Percentiles rank a stretch among this genome's conserved stretches.
Evolutionary conservation across 2,113 vertebrate genomes (phyloP).

Genomic region (Holacanthus passer): DNA sequence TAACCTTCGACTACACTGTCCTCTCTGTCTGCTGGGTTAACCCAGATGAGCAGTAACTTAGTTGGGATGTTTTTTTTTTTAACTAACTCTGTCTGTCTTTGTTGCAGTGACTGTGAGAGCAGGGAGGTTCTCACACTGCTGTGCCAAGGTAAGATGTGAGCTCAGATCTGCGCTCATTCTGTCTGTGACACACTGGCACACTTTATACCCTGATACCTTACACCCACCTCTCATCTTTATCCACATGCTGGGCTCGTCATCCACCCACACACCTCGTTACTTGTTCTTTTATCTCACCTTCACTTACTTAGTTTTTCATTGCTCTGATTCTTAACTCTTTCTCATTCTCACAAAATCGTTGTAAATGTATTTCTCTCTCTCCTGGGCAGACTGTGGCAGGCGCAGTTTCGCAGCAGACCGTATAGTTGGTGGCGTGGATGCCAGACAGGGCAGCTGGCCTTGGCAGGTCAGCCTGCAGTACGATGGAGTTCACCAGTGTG

Average conservation of each 20-base stretch:
- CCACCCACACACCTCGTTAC: not conserved
- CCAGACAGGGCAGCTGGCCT: slow-evolving; percentile 90
- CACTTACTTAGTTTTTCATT: too few relatives aligned
- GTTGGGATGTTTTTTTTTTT: slow-evolving; percentile 23
- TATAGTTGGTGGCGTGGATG: slow-evolving; percentile 90
- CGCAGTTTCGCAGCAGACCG: slow-evolving; percentile 89
- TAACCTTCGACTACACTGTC: slow-evolving; percentile 19
- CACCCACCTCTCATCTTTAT: slow-evolving; percentile 9
- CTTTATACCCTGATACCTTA: slow-evolving; percentile 17
- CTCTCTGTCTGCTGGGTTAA: slow-evolving; percentile 17
- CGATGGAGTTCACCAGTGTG: slow-evolving; percentile 89
- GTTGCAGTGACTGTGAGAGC: slow-evolving; percentile 85
- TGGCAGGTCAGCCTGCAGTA: slow-evolving; percentile 94
- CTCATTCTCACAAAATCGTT: too few relatives aligned
- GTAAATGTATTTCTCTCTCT: not conserved
- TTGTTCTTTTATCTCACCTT: not conserved
- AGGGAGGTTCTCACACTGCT: slow-evolving; percentile 82
- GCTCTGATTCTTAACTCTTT: too few relatives aligned
- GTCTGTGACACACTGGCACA: slow-evolving; percentile 48
- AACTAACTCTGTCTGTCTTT: slow-evolving; percentile 53
- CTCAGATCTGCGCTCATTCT: slow-evolving; percentile 15
- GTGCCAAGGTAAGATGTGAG: slow-evolving; percentile 83
- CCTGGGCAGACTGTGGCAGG: slow-evolving; percentile 87
- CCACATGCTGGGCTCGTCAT: not conserved
- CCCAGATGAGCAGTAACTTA: not conserved